These are phyloP conservation scores for Chirona hameri DNA, from an alignment of 2,888 invertebrate genomes.

Conservation along the genomic window DNA sequence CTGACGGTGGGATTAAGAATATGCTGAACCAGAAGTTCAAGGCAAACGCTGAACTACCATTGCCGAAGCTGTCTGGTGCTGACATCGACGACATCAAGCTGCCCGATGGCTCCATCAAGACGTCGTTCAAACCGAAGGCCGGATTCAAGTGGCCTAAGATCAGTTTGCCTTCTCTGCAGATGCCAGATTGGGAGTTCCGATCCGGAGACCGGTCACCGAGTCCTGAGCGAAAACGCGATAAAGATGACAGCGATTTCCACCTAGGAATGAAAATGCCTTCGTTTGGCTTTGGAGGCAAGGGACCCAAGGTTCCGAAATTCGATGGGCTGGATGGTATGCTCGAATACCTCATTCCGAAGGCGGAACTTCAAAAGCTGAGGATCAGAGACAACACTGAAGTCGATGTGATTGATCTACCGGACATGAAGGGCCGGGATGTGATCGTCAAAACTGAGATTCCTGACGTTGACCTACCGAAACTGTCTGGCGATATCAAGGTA, in stretches of 20 bases:
- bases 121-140: not conserved
- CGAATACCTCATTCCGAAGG: not conserved
- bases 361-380: not conserved
- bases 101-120: not conserved
- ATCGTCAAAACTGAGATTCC: not conserved
- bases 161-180: not conserved
- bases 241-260: not conserved
- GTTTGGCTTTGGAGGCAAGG: not conserved
- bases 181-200: not conserved
- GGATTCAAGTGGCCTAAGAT: not conserved
- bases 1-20: not conserved
- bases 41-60: not conserved
- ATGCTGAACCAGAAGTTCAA: not conserved
- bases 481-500: not conserved
- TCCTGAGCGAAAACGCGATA: not conserved
- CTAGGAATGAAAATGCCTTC: not conserved
- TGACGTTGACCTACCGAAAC: not conserved
- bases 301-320: not conserved
- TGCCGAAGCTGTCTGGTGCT: not conserved
- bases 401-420: not conserved
- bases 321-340: not conserved
- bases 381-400: slow-evolving; percentile 4
- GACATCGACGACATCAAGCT: not conserved
- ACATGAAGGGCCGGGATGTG: not conserved
- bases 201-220: not conserved